Evolutionary conservation across 2,113 vertebrate genomes (phyloP).

Genomic region (Mungos mungo): DNA sequence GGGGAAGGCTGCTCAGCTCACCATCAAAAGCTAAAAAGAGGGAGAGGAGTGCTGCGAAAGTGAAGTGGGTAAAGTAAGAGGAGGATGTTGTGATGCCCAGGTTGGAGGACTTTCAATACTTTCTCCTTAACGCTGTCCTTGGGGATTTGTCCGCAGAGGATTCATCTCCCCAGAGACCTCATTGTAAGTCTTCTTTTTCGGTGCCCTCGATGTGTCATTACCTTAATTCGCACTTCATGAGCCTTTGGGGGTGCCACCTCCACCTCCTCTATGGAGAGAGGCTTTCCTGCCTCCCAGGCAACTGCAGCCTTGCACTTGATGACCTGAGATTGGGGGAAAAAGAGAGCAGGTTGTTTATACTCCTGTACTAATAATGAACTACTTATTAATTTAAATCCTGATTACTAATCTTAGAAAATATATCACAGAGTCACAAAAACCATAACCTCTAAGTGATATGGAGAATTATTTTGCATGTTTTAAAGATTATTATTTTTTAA

Average conservation of each 20-base stretch:
- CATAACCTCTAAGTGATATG: background rate
- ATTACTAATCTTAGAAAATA: background rate
- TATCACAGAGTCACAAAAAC: conserved; percentile 14
- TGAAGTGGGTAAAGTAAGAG: background rate
- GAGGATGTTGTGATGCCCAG: background rate
- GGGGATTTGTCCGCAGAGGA: background rate
- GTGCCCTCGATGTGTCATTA: conserved; percentile 71
- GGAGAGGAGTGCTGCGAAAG: background rate
- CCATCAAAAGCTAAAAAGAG: background rate
- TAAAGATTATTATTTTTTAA: background rate
- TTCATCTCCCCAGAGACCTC: background rate
- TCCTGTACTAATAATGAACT: background rate
- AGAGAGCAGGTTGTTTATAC: background rate
- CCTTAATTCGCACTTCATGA: conserved; percentile 91
- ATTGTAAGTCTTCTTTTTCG: background rate
- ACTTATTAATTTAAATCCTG: background rate
- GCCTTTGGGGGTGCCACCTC: conserved; percentile 89
- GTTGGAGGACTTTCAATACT: background rate
- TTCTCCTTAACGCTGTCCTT: background rate
- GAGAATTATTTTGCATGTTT: background rate
- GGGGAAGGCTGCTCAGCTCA: background rate
- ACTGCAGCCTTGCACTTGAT: conserved; percentile 89
- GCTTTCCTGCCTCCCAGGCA: conserved; percentile 89
- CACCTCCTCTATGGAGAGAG: conserved; percentile 87
- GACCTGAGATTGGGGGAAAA: conserved; percentile 67